A percentile compares a stretch with the other conserved stretches of the same genome.
phyloP scores from a whole-genome alignment of 2,888 invertebrate genomes.

The Sturmia bella region DNA sequence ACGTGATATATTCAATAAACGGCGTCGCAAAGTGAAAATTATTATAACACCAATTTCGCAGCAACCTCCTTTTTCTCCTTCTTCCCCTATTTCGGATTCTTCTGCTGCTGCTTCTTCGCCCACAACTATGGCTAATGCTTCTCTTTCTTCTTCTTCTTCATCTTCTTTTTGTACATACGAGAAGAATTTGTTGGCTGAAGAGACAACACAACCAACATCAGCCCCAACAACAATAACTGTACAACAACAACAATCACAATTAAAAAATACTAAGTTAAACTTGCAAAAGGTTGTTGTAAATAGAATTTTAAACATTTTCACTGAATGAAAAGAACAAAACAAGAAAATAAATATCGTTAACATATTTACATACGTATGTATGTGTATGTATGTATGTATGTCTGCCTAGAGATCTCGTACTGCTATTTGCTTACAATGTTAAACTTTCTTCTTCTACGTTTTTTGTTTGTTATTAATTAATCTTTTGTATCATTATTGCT shows the following conservation, averaged over 20 bases:
- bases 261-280: conserved; percentile 43
- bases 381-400: background rate
- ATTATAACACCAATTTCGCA: conserved; percentile 65
- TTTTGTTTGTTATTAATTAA: conserved; percentile 39
- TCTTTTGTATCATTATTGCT: conserved; percentile 46
- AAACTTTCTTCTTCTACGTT: background rate
- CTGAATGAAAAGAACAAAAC: conserved; percentile 4
- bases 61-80: background rate
- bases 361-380: background rate
- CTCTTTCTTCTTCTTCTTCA: too few relatives aligned
- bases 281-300: conserved; percentile 67
- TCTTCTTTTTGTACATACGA: background rate
- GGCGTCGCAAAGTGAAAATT: conserved; percentile 74
- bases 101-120: conserved; percentile 2
- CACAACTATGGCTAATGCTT: background rate
- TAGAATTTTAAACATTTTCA: conserved; percentile 9
- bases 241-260: conserved; percentile 35
- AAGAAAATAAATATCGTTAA: background rate
- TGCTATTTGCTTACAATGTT: conserved; percentile 2
- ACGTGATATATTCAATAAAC: conserved; percentile 75
- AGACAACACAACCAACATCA: conserved; percentile 42
- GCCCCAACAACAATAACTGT: conserved; percentile 63
- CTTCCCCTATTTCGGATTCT: too few relatives aligned
- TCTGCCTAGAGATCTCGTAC: conserved; percentile 42
- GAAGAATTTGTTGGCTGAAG: conserved; percentile 10